Evolutionary conservation across 2,888 invertebrate genomes (phyloP), one percentile per base, ranked within the genome.

Genomic region (Acleris emargana): DNA sequence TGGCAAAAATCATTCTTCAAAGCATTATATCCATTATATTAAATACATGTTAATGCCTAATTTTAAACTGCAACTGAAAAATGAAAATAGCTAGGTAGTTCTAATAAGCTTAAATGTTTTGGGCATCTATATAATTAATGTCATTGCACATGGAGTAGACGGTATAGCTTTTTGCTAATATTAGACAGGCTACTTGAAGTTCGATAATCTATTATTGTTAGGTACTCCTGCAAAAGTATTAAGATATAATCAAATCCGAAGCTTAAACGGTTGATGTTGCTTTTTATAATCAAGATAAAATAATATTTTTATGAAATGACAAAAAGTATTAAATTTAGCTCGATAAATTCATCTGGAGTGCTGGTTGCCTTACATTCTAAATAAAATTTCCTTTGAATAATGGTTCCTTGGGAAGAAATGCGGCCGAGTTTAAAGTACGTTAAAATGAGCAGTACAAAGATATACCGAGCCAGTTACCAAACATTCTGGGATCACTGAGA

Each of bases 251-350:
- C 81, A 78, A 77, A 80, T 79, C 73, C 75, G 77, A 79, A 75
- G 82, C 80, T 79, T 80, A 73, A 74, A 74, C 77, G 80, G 82
- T 84, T 79, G 76, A 81, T 81, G 82, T 84, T 80, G 85, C 87
- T 88, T 84, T 82, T 78, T 82, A 84, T 79, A 76, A 77, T 81
- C 84, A 81, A 80, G 75, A 83, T 79, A 75, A 80, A 84, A 79
- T 78, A 82, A 82, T 84, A 81, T 89, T 91, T 91, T 91, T 89
- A 91, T 89, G 83, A 89, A 88, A 87, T 90, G 91, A 92, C 91
- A 86, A 85, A 66, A 84, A 89, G 87, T 91, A 89, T 90, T 90
- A 89, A 77, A 79, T 84, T 88, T 86, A 85, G 81, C 86, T 86
- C 84, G 78, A 81, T 76, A 72, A 79, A 76, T 76, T 76, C 59